phyloP scores from a whole-genome alignment of 1,140 invertebrate species.

The Epicauta chinensis region DNA sequence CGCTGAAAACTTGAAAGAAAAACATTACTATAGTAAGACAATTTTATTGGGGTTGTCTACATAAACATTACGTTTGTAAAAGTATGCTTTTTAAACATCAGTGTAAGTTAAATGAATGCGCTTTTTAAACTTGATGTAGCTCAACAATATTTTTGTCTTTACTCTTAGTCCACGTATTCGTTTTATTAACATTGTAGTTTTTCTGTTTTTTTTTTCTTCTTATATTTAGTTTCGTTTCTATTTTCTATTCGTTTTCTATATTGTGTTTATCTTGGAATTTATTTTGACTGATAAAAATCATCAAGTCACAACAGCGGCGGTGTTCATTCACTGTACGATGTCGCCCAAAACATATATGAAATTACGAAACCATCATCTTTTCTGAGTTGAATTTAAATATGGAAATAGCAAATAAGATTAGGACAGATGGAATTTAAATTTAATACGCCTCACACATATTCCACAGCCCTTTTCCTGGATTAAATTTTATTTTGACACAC shows the following conservation, averaged over 20 bases:
- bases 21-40: slow-evolving; percentile 25
- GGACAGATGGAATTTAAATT: slow-evolving; percentile 21
- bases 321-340: slow-evolving; percentile 22
- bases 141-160: slow-evolving; percentile 15
- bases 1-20: slow-evolving; percentile 21
- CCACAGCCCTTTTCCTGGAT: slow-evolving; percentile 8
- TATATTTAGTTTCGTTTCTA: neutral
- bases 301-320: slow-evolving; percentile 19
- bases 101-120: slow-evolving; percentile 21
- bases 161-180: neutral
- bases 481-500: slow-evolving; percentile 9
- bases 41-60: slow-evolving; percentile 27
- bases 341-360: slow-evolving; percentile 23
- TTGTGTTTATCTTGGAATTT: slow-evolving; percentile 16
- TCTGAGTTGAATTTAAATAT: slow-evolving; percentile 25
- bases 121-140: slow-evolving; percentile 24
- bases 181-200: neutral
- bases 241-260: neutral
- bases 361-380: slow-evolving; percentile 22
- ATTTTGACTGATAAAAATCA: slow-evolving; percentile 27
- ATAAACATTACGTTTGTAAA: slow-evolving; percentile 23
- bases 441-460: slow-evolving; percentile 19
- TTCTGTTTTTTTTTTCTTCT: neutral
- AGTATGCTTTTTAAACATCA: slow-evolving; percentile 21
- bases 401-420: slow-evolving; percentile 27